A percentile compares a stretch with the other conserved stretches of the same genome.
Evolutionary conservation across 2,113 vertebrate species (phyloP).

Genomic region (Campylorhamphus procurvoides): DNA sequence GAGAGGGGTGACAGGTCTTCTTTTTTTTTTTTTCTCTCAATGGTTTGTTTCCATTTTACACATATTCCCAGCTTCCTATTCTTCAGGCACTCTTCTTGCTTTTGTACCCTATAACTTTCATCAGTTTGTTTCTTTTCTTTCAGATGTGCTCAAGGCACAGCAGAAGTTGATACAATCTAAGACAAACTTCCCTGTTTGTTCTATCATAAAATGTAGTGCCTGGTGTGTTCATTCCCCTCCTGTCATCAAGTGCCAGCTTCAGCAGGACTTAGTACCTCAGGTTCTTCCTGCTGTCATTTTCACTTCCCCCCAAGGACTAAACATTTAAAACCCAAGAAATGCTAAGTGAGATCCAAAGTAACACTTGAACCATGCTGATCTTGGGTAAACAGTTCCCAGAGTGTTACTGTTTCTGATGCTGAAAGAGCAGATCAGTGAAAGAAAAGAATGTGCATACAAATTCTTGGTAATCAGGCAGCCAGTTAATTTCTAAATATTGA

Average conservation of each 20-base stretch:
- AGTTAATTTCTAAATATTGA: constrained; percentile 46
- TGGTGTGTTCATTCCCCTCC: constrained; percentile 38
- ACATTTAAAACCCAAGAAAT: constrained; percentile 34
- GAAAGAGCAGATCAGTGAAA: constrained; percentile 44
- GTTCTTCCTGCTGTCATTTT: constrained; percentile 68
- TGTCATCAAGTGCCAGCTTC: constrained; percentile 57
- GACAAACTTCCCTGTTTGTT: constrained; percentile 52
- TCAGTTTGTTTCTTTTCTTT: constrained; percentile 6
- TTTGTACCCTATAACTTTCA: not conserved
- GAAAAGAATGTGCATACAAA: constrained; percentile 36
- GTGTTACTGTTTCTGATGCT: constrained; percentile 27
- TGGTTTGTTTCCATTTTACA: not conserved
- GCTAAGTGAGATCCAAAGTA: constrained; percentile 42
- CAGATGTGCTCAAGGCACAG: not conserved
- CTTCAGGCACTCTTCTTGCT: not conserved
- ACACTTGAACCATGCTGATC: constrained; percentile 37
- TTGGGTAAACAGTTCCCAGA: constrained; percentile 41
- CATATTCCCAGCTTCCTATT: not conserved
- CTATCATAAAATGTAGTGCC: constrained; percentile 6
- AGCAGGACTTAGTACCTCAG: constrained; percentile 34
- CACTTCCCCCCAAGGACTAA: constrained; percentile 36
- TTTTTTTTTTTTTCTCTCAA: too few species aligned
- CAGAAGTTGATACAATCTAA: constrained; percentile 51
- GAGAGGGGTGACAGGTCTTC: not conserved
- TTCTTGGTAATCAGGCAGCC: not conserved